Base-by-base conservation (phyloP, 2,888 invertebrate genomes). In the Oscheius sp. region DNA sequence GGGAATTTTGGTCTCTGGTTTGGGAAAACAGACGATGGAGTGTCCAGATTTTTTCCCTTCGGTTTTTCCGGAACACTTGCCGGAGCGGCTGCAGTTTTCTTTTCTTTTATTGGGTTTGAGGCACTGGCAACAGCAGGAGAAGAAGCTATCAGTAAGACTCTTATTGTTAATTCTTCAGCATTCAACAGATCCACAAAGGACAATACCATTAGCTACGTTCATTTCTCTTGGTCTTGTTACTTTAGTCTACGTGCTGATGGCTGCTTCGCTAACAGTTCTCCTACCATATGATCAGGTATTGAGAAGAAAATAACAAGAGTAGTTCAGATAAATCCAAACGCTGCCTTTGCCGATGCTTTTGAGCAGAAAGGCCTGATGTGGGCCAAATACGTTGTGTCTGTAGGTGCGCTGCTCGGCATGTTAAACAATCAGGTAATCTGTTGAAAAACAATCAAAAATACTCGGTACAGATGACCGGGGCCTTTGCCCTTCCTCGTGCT, bases 1-100 rank as follows among this genome's bases (percentile, higher is more conserved):
- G 95, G 95, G 0, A 92, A 95, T 84, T 89, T 92, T 13, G 90
- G 90, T 12, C 95, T 95, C 87, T 96, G 95, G 96, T 53, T 72
- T 1, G 78, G 79, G 12, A 66, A 61, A 1, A 61, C 69, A 25
- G 53, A 69, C 1, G 61, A 74, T 21, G 78, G 81, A 16, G 53
- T 64, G 13, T 56, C 25, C 41, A 23, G 69, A 45, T 78, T 78
- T 43, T 63, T 90, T 76, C 89, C 90, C 0, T 88, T 84, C 76
- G 89, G 89, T 0, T 88, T 89, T 45, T 78, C 79, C 7, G 89
- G 89, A 12, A 85, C 89, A 6, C 73, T 89, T 25, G 85, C 87
- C 18, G 89, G 89, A 0, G 89, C 89, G 2, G 89, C 89, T 0
- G 85, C 89, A 7, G 89, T 89, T 72, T 90, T 89, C 84, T 90